Percentiles rank a stretch among this genome's conserved stretches.
phyloP scores from a whole-genome alignment of 2,797 vertebrate genomes.

The Chelon auratus region DNA sequence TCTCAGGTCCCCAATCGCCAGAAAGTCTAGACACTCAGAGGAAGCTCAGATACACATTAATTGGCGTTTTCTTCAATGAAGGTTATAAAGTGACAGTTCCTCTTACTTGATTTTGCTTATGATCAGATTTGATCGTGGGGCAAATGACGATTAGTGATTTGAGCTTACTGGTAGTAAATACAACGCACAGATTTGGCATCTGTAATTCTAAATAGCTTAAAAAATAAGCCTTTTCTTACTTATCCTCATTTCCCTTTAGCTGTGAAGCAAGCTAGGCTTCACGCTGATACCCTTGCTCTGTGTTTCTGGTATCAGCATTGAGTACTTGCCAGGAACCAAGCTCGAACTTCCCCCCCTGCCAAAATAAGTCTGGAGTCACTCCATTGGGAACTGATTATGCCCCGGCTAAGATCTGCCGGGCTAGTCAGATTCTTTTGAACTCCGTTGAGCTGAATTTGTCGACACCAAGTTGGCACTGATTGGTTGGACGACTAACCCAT shows the following conservation, averaged over 20 bases:
- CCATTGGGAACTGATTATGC: too few species aligned
- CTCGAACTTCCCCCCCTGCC: too few species aligned
- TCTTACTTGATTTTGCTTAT: not conserved
- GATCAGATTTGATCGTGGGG: not conserved
- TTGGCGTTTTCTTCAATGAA: not conserved
- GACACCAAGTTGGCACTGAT: too few species aligned
- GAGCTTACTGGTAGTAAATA: not conserved
- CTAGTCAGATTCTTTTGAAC: too few species aligned
- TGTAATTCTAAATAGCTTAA: conserved; percentile 27
- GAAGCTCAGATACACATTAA: not conserved
- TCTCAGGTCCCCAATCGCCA: conserved; percentile 3
- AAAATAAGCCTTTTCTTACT: not conserved
- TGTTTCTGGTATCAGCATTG: not conserved
- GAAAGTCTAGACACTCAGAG: not conserved
- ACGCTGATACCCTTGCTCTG: conserved; percentile 5
- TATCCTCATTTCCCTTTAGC: conserved; percentile 30
- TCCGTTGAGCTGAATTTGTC: too few species aligned
- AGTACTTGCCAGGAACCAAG: too few species aligned
- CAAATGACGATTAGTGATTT: not conserved
- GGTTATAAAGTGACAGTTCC: not conserved
- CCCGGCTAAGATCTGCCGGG: too few species aligned
- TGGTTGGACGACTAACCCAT: too few species aligned
- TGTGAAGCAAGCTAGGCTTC: conserved; percentile 26
- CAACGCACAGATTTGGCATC: not conserved
- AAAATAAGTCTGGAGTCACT: too few species aligned